Conservation (phyloP, 2,797 vertebrate genomes). For the Eremophila alpestris region DNA sequence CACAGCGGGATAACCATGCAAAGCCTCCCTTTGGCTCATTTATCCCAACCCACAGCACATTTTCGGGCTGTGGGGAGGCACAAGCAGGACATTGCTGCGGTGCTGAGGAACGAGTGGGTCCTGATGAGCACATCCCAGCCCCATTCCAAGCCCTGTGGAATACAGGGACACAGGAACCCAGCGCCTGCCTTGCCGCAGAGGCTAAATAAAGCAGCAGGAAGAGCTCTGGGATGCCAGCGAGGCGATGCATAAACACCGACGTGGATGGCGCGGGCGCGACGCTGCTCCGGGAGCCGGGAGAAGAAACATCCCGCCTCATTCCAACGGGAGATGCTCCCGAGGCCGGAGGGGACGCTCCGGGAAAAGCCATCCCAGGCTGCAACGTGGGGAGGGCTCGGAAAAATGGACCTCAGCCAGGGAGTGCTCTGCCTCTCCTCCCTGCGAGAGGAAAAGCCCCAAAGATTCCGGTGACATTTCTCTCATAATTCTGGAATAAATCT, state of each 20-base stretch:
- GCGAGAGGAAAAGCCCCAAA: neutral
- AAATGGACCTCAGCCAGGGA: neutral
- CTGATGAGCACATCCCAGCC: neutral
- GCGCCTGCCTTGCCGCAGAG: conserved; percentile 36
- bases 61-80: neutral
- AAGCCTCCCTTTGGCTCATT: fast-evolving
- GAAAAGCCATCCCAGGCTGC: neutral
- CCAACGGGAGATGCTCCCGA: fast-evolving
- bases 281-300: neutral
- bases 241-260: conserved; percentile 9
- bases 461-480: neutral
- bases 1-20: fast-evolving
- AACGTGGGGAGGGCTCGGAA: neutral
- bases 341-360: neutral
- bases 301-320: fast-evolving
- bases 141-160: neutral
- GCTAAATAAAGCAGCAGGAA: conserved; percentile 65
- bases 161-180: neutral
- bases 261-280: neutral
- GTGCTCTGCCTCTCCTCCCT: neutral
- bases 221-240: conserved; percentile 24
- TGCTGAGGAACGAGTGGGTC: fast-evolving
- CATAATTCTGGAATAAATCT: neutral
- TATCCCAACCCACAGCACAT: neutral
- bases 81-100: fast-evolving